phyloP scores from a whole-genome alignment of 1,140 invertebrate species.

The Ceratina japonica region DNA sequence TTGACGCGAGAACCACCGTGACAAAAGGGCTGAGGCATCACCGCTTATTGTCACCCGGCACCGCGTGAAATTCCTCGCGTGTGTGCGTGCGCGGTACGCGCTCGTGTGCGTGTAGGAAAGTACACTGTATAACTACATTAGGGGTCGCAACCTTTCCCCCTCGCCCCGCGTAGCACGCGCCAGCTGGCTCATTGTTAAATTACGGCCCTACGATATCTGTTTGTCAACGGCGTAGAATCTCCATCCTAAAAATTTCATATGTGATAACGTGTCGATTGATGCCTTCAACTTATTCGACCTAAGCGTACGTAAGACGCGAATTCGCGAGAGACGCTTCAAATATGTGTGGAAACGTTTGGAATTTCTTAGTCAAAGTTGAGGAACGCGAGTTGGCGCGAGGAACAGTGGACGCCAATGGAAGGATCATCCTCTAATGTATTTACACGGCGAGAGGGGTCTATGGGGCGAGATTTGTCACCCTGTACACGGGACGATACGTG shows the following conservation, averaged over 20 bases:
- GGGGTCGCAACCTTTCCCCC: conserved; percentile 74
- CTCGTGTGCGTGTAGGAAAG: conserved; percentile 65
- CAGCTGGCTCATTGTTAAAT: conserved; percentile 81
- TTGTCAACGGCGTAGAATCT: conserved; percentile 60
- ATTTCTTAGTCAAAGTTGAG: too few species aligned
- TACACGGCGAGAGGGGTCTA: conserved; percentile 70
- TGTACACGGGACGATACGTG: conserved; percentile 66
- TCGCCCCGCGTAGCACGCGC: conserved; percentile 72
- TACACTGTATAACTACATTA: conserved; percentile 78
- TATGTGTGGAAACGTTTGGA: background rate
- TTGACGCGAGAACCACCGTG: conserved; percentile 78
- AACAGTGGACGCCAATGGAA: conserved; percentile 70
- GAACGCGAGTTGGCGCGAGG: background rate
- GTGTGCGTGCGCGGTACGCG: conserved; percentile 43
- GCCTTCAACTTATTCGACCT: too few species aligned
- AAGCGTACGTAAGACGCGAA: background rate
- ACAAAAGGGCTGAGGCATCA: conserved; percentile 79
- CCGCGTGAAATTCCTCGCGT: conserved; percentile 58
- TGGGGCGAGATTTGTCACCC: conserved; percentile 78
- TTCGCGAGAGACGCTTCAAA: background rate
- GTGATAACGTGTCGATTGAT: background rate
- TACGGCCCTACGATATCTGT: conserved; percentile 76
- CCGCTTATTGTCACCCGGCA: conserved; percentile 65
- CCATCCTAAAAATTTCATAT: conserved; percentile 15
- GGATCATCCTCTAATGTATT: conserved; percentile 80